A percentile compares a stretch with the other conserved stretches of the same genome.
phyloP scores from a whole-genome alignment of 2,797 vertebrate genomes.

The Parambassis ranga region DNA sequence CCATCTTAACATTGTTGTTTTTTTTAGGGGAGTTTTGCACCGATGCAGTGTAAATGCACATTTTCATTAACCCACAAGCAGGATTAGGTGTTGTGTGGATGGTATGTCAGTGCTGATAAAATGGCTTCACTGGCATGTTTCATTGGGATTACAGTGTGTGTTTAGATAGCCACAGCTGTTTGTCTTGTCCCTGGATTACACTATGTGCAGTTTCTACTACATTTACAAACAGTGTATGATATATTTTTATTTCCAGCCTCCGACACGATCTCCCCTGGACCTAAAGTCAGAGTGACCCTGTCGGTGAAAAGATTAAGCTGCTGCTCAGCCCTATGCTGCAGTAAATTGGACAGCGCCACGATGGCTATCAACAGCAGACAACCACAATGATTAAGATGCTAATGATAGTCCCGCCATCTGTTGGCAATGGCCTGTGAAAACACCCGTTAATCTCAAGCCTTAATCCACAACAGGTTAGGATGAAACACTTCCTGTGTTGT shows the following conservation, averaged over 20 bases:
- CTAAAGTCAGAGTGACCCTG: slow-evolving; percentile 3
- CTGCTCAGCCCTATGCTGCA: not conserved
- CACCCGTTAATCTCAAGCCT: slow-evolving; percentile 30
- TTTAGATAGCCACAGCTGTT: slow-evolving; percentile 30
- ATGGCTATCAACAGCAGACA: slow-evolving; percentile 48
- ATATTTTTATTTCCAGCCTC: slow-evolving; percentile 25
- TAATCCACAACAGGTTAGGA: slow-evolving; percentile 47
- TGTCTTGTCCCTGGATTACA: not conserved
- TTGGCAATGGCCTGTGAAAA: slow-evolving; percentile 9
- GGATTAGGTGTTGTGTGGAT: slow-evolving; percentile 62
- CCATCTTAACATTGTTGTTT: slow-evolving; percentile 46
- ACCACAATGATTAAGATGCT: slow-evolving; percentile 48
- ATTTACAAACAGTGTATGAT: not conserved
- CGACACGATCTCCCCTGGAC: slow-evolving; percentile 11
- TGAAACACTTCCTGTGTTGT: slow-evolving; percentile 29
- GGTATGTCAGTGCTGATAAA: slow-evolving; percentile 59
- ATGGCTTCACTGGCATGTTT: slow-evolving; percentile 51
- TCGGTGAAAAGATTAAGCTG: slow-evolving; percentile 23
- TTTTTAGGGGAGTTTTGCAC: slow-evolving; percentile 43
- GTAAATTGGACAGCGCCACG: slow-evolving; percentile 4
- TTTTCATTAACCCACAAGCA: slow-evolving; percentile 58
- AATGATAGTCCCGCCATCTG: slow-evolving; percentile 57
- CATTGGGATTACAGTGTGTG: slow-evolving; percentile 42
- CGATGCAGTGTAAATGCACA: slow-evolving; percentile 30
- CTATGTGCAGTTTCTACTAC: not conserved